Evolutionary conservation across 30 jellyfish, hydroid and myxozoan genomes (phyloP).

Genomic region (Cassiopea andromeda): DNA sequence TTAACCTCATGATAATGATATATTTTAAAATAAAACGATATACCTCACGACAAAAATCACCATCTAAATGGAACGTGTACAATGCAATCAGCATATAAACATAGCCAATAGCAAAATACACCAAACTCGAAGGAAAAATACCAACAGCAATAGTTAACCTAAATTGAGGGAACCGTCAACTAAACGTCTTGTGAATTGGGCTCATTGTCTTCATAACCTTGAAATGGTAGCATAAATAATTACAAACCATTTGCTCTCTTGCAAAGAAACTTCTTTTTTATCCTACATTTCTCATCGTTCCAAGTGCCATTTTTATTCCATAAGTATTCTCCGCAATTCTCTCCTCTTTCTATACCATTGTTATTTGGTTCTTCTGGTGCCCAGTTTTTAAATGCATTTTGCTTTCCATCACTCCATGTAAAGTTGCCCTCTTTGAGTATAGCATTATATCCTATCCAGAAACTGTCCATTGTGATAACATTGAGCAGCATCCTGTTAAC

Average conservation of each 20-base stretch:
- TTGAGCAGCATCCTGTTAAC: background rate
- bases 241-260: background rate
- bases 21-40: too few species aligned
- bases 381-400: background rate
- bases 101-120: too few species aligned
- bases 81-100: too few species aligned
- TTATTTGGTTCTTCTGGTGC: background rate
- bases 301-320: background rate
- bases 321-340: background rate
- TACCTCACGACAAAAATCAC: too few species aligned
- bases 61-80: too few species aligned
- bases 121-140: too few species aligned
- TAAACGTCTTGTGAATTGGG: too few species aligned
- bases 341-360: background rate
- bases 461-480: background rate
- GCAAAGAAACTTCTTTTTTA: background rate
- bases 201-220: too few species aligned
- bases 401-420: conserved; percentile 1
- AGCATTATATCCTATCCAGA: conserved; percentile 3
- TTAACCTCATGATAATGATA: too few species aligned
- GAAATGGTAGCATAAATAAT: too few species aligned
- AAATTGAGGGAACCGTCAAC: too few species aligned
- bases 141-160: too few species aligned
- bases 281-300: background rate
- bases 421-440: background rate